Base-by-base conservation (phyloP, 2,797 vertebrate species). In the Neopelma chrysocephalum region DNA sequence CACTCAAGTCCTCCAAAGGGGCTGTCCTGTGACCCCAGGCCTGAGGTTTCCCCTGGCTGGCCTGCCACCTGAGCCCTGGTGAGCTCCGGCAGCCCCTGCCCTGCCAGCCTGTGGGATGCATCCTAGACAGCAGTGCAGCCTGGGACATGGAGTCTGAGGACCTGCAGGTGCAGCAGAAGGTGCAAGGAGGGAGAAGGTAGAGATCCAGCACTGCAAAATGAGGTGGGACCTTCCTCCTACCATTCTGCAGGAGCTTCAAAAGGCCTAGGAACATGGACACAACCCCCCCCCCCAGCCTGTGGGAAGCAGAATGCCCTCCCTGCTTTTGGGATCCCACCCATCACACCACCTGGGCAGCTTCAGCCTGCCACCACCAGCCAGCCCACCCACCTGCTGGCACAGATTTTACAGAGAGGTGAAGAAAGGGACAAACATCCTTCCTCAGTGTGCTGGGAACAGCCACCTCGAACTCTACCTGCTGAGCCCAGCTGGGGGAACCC, bases 1-100 rank as follows among this genome's bases (percentile, higher is more conserved):
- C 32, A 29, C 66, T 84, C 51, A 76, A 5, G 66, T 68, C 73
- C 84, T 87, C 73, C 89, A 73, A 69, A 87, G 91, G 90, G 91
- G 77, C 66, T 94, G 93, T 79, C 85, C 87, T 76, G 23, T 34
- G 32, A 68, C 54, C 56, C n/a, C 47, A 69, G 38, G 25, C 38
- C 53, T 32, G 31, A 75, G 54, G 27, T 45, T 89, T 86, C 86
- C 36, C 50, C 61, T 0, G 0, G 32, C 7, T 42, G 42, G 19
- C 22, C 19, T 53, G 70, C 25, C 21, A 50, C 38, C n/a, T n/a
- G 34, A 69, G 38, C 40, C 32, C 7, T 2, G 27, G n/a, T 2
- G 4, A 45, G 45, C 27, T 27, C 40, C 3, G 42, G 31, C 53
- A 40, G 62, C 42, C 43, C 32, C 62, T 31, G 61, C n/a, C 66